Evolutionary conservation across 23 tunicate genomes (phyloP), one percentile per base, ranked within the genome.

Genomic region (Halocynthia aurantium): DNA sequence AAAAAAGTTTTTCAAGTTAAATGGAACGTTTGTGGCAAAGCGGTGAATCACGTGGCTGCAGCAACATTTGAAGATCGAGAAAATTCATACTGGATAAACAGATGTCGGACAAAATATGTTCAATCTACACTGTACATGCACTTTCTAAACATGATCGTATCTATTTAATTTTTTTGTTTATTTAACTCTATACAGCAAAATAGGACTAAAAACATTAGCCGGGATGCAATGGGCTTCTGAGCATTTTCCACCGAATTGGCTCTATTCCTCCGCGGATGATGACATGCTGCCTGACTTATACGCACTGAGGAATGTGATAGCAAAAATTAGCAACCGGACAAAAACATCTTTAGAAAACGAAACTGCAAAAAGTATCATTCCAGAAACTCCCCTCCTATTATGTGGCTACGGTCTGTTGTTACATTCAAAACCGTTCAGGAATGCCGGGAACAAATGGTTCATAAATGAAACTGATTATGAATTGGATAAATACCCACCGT

Each of bases 201-300:
- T 71, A 53, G 76, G 76, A 22, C 57, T 71, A 10, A 71, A 71
- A 15, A 71, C 76, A 11, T 52, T 71, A 15, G 76, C 76, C 58
- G 76, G 76, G 10, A 71, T 71, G 76, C 76, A 71, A 15, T 71
- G 51, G 11, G 76, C 76, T 15, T 20, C 57, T n/a, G 8, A 53
- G 18, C 57, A 71, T 51, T 71, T 71, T 2, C 76, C 76, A 6
- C 57, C 58, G 11, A 55, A 71, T 9, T 71, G 76, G 76, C 50
- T 71, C 55, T 71, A 71, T 55, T 9, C 51, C 0, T 44, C 57
- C 49, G 56, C 56, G 18, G 76, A 71, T 52, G 76, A 71, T 55
- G 76, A 71, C 49, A 71, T 71, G 22, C 22, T 71, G 76, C 76
- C 76, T 11, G 76, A 71, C 49, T 22, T 51, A 52, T 44, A 9